Percentiles rank a stretch among this genome's conserved stretches.
These are phyloP conservation scores for Heliconius congener DNA, from an alignment of 1,140 invertebrate species.

Conservation along the genomic window DNA sequence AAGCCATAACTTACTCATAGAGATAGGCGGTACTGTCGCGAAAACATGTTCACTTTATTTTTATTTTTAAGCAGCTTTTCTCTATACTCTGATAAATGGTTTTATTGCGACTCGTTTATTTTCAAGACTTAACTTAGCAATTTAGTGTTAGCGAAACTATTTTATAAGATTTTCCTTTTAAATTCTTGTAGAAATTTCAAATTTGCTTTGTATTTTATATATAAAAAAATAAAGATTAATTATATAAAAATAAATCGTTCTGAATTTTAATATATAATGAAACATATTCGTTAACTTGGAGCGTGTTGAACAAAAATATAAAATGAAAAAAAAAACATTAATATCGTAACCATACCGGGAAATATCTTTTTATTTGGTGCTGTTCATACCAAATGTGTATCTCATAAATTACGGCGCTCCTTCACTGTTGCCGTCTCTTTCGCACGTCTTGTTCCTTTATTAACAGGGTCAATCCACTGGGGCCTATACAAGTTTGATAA, in stretches of 20 bases:
- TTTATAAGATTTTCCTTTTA: slow-evolving; percentile 9
- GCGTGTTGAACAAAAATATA: neutral
- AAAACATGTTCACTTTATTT: slow-evolving; percentile 73
- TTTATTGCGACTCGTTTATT: slow-evolving; percentile 36
- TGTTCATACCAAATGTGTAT: slow-evolving; percentile 80
- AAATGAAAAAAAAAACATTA: slow-evolving; percentile 44
- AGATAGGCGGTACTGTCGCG: slow-evolving; percentile 79
- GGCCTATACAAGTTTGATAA: slow-evolving; percentile 61
- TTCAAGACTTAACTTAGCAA: slow-evolving; percentile 24
- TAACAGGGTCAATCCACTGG: slow-evolving; percentile 67
- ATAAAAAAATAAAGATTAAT: neutral
- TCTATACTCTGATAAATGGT: slow-evolving; percentile 38
- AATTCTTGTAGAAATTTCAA: neutral
- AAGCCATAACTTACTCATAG: slow-evolving; percentile 82
- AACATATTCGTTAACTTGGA: neutral
- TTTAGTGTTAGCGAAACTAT: slow-evolving; percentile 18
- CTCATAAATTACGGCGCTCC: slow-evolving; percentile 78
- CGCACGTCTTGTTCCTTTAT: slow-evolving; percentile 71
- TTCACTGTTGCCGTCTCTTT: slow-evolving; percentile 67
- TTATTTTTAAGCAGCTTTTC: slow-evolving; percentile 53
- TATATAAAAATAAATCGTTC: neutral
- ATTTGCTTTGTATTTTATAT: neutral
- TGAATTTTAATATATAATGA: neutral
- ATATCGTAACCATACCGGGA: slow-evolving; percentile 66
- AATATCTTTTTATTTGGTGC: slow-evolving; percentile 77